Base-by-base conservation (phyloP, 2,888 invertebrate species). In the Lasius platythorax region DNA sequence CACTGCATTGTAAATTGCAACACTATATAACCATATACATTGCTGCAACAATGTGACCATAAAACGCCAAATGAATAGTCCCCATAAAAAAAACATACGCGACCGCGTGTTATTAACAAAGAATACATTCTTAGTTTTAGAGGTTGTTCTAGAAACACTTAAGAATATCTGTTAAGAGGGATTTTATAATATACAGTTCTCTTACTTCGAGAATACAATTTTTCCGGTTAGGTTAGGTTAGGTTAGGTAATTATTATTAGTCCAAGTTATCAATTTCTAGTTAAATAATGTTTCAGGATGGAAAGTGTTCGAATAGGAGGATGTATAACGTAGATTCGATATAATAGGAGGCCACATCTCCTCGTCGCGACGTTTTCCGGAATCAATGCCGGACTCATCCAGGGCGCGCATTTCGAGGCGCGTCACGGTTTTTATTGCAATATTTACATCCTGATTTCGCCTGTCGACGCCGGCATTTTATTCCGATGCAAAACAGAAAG, bases 361-460 rank as follows among this genome's bases (percentile, higher is more conserved):
- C 68, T 53, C 37, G 12, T 37, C 37, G 50, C 3, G 64, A 53
- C 37, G 28, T 76, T 37, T 50, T 33, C 30, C 8, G 15, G 23
- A 46, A 73, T 63, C 61, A 40, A 81, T 73, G 23, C 28, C 46
- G 5, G 73, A 28, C 72, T 8, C 12, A 56, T 78, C 68, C 67
- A 5, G 37, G 15, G 53, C 18, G 28, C 68, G 43, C 56, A 12
- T 79, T 61, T 46, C 12, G 58, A 46, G 61, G 43, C 53, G n/a
- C 72, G 33, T 70, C 61, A 81, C 61, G 73, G 46, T 81, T 81
- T 79, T 81, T 73, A 81, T 81, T 50, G 73, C 79, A 72, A 81
- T 73, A 68, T 81, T 81, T 81, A 81, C 79, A 81, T 81, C 46
- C 73, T 81, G 79, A 81, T 81, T 81, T 66, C 79, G 79, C n/a